phyloP scores from a whole-genome alignment of 1,140 invertebrate genomes.

The Brachionus sp. region DNA sequence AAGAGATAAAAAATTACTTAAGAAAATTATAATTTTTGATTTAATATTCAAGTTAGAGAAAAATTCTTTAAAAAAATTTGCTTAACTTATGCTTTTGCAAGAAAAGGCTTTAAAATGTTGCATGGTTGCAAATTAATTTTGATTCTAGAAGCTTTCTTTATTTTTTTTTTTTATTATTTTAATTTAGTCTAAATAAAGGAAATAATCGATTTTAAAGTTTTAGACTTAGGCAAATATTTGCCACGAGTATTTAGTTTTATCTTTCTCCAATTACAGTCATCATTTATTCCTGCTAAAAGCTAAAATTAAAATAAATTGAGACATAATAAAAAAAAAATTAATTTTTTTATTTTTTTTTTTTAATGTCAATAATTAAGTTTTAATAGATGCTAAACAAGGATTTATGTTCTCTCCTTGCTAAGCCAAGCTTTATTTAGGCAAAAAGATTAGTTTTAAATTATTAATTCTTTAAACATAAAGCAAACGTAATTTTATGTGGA shows the following conservation, averaged over 20 bases:
- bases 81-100: neutral
- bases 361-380: neutral
- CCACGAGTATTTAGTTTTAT: neutral
- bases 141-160: neutral
- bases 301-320: neutral
- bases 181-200: neutral
- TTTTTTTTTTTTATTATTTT: no score
- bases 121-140: neutral
- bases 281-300: neutral
- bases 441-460: neutral
- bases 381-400: neutral
- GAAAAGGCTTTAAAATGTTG: neutral
- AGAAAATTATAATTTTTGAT: conserved; percentile 2
- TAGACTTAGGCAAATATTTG: neutral
- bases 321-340: neutral
- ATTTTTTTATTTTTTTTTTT: no score
- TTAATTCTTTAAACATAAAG: neutral
- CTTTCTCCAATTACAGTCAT: neutral
- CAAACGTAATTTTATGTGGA: neutral
- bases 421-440: neutral
- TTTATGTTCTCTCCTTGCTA: neutral
- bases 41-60: neutral
- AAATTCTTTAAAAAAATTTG: neutral
- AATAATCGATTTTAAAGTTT: neutral
- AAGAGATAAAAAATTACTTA: neutral